A percentile compares a stretch with the other conserved stretches of the same genome.
These are phyloP conservation scores for Pecten maximus DNA, from an alignment of 2,888 invertebrate genomes.

Conservation along the genomic window DNA sequence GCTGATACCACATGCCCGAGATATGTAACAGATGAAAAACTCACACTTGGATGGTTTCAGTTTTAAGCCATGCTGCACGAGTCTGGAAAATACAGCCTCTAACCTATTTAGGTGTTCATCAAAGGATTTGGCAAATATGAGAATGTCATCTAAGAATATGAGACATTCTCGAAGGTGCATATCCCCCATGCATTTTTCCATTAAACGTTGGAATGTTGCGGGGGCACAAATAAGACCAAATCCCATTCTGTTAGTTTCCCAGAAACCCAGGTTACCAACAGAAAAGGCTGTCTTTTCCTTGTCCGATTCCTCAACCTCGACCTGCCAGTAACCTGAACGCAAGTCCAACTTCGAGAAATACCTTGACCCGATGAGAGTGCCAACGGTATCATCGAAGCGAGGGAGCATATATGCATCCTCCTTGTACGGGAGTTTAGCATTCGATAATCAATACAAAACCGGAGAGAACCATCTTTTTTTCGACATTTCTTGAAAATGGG, in stretches of 20 bases:
- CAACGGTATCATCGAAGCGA: constrained; percentile 49
- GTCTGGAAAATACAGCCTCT: constrained; percentile 45
- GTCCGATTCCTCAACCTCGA: constrained; percentile 50
- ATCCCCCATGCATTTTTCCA: constrained; percentile 55
- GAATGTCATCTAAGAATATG: constrained; percentile 37
- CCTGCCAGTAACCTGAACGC: constrained; percentile 51
- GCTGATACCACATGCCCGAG: constrained; percentile 52
- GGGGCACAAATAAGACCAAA: constrained; percentile 68
- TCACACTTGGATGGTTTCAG: constrained; percentile 54
- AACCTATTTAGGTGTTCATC: constrained; percentile 46
- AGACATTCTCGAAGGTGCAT: no score
- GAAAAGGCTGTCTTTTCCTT: constrained; percentile 57
- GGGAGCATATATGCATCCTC: constrained; percentile 47
- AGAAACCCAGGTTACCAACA: constrained; percentile 58
- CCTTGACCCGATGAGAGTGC: constrained; percentile 46
- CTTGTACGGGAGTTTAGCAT: constrained; percentile 43
- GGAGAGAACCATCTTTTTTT: constrained; percentile 43
- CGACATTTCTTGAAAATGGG: constrained; percentile 48
- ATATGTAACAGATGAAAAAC: constrained; percentile 48
- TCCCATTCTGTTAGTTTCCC: constrained; percentile 65
- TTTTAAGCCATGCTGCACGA: constrained; percentile 39
- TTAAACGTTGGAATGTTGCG: constrained; percentile 65
- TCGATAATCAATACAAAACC: constrained; percentile 51
- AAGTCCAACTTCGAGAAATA: constrained; percentile 53
- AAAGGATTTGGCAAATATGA: constrained; percentile 47